Conservation (phyloP, 2,797 vertebrate genomes). For the Echeneis naucrates region DNA sequence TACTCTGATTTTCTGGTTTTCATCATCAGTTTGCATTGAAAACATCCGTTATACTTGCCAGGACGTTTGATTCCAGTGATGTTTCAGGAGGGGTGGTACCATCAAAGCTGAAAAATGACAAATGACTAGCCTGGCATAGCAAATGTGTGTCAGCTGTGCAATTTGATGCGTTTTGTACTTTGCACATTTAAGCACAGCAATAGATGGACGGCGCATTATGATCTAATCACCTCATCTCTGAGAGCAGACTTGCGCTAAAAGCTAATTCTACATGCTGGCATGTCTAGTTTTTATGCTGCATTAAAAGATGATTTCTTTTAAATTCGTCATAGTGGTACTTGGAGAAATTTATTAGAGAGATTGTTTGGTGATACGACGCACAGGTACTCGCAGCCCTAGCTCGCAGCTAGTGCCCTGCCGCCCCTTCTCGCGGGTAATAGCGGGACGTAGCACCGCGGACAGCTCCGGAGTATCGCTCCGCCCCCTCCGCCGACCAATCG, state of each 20-base stretch:
- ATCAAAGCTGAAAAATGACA: neutral
- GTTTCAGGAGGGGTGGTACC: neutral
- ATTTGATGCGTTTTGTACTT: neutral
- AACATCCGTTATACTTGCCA: neutral
- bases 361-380: neutral
- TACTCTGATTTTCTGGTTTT: neutral
- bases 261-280: neutral
- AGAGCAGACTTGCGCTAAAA: neutral
- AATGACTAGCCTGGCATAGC: neutral
- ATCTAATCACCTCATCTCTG: neutral
- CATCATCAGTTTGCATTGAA: neutral
- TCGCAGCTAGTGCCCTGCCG: neutral
- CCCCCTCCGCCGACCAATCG: conserved; percentile 74
- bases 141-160: neutral
- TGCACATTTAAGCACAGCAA: neutral
- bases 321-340: neutral
- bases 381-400: too few species aligned
- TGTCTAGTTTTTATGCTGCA: neutral
- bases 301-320: neutral
- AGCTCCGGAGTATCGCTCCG: conserved; percentile 65
- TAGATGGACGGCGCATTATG: neutral
- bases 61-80: neutral
- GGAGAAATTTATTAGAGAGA: too few species aligned
- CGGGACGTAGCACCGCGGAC: conserved; percentile 76
- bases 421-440: neutral